A percentile compares a stretch with the other conserved stretches of the same genome.
phyloP scores from a whole-genome alignment of 2,113 vertebrate genomes.

The Cavia aperea region DNA sequence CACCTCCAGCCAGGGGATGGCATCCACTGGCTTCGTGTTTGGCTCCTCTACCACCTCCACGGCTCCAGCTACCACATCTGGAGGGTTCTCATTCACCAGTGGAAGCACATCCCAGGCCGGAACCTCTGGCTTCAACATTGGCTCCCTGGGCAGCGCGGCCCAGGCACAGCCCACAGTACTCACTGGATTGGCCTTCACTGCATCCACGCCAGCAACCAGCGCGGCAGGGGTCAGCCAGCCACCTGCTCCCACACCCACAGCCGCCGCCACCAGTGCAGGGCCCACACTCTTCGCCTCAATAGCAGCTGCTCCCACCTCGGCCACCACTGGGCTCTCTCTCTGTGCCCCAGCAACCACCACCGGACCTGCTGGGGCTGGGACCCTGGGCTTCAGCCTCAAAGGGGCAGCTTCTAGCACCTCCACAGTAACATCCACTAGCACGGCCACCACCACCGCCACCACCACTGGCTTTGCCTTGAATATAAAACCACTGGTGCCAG shows the following conservation, averaged over 20 bases:
- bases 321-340: conserved; percentile 61
- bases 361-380: conserved; percentile 49
- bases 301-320: conserved; percentile 56
- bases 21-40: conserved; percentile 75
- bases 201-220: conserved; percentile 60
- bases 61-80: conserved; percentile 41
- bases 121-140: conserved; percentile 40
- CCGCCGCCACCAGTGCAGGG: conserved; percentile 69
- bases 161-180: conserved; percentile 16
- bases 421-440: not conserved
- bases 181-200: conserved; percentile 76
- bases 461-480: conserved; percentile 78
- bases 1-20: conserved; percentile 71
- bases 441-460: not conserved
- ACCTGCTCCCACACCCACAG: conserved; percentile 61
- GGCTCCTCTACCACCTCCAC: conserved; percentile 69
- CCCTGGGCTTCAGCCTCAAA: conserved; percentile 73
- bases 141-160: conserved; percentile 20
- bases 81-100: conserved; percentile 70
- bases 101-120: conserved; percentile 31
- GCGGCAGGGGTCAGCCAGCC: conserved; percentile 65
- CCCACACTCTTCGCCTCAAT: conserved; percentile 70
- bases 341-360: conserved; percentile 55
- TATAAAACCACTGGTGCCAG: conserved; percentile 76
- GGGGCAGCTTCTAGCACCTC: conserved; percentile 48